Percentiles rank a stretch among this genome's conserved stretches.
Conservation (phyloP, 2,113 vertebrate species). For the Grammomys surdaster region DNA sequence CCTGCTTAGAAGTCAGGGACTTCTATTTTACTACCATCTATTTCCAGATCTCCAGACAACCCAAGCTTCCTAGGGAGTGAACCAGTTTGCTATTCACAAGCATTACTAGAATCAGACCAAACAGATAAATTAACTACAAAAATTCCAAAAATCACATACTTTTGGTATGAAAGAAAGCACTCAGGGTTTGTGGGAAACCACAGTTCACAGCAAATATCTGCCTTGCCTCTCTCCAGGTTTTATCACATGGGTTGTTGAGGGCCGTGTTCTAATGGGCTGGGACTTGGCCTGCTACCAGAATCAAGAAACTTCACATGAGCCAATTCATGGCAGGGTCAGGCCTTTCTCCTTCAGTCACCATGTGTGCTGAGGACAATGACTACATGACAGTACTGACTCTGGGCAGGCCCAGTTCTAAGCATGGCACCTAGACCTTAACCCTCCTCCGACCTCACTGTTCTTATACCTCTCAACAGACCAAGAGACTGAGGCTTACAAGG, state of each 20-base stretch:
- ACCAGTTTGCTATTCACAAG: neutral
- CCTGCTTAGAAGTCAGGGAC: neutral
- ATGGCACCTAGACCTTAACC: neutral
- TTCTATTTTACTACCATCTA: neutral
- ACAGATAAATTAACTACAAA: constrained; percentile 28
- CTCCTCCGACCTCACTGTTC: neutral
- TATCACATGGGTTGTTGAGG: neutral
- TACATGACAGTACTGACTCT: neutral
- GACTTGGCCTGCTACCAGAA: neutral
- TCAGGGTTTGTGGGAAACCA: constrained; percentile 26
- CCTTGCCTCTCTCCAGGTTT: neutral
- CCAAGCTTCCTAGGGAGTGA: neutral
- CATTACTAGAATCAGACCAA: neutral
- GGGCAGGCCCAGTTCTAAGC: too few relatives aligned
- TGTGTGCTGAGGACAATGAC: neutral
- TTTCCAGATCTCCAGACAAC: neutral
- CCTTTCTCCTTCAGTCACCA: neutral
- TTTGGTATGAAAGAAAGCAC: constrained; percentile 2
- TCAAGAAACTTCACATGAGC: constrained; percentile 14
- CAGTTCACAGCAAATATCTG: neutral
- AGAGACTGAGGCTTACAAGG: neutral
- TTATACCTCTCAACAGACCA: neutral
- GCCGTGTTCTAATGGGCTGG: neutral
- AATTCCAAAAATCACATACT: neutral
- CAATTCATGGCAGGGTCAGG: neutral